A percentile compares a stretch with the other conserved stretches of the same genome.
Evolutionary conservation across 2,797 vertebrate species (phyloP).

Genomic region (Hapalemur alaotrensis): DNA sequence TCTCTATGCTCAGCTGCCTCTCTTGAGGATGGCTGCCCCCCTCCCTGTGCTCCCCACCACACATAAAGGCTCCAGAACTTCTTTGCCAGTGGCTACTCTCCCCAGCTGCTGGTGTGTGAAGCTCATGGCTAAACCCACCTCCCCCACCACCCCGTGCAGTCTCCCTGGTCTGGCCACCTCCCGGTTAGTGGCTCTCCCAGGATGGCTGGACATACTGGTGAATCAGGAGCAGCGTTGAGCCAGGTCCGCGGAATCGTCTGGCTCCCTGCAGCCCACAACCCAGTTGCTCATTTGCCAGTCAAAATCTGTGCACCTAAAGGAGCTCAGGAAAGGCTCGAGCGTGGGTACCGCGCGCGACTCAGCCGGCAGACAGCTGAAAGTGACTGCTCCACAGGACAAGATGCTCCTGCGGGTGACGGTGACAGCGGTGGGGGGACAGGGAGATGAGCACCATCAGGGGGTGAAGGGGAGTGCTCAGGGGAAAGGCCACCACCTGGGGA

Average conservation of each 20-base stretch:
- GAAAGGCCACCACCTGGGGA: neutral
- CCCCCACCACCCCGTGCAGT: too few relatives aligned
- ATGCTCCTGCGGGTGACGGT: neutral
- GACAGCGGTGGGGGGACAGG: neutral
- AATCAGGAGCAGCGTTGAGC: neutral
- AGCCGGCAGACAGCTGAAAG: neutral
- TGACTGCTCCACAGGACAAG: neutral
- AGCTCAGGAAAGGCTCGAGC: neutral
- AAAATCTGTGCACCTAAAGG: neutral
- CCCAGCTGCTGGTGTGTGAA: neutral
- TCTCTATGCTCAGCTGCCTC: neutral
- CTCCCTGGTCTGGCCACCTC: neutral
- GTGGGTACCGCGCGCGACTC: accelerated
- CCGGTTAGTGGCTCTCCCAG: neutral
- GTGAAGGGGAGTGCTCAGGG: neutral
- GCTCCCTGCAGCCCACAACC: neutral
- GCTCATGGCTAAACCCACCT: neutral
- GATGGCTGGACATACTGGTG: neutral
- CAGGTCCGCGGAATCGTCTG: neutral
- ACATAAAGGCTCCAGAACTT: neutral
- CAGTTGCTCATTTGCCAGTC: neutral
- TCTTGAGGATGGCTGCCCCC: neutral
- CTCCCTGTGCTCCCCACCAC: neutral
- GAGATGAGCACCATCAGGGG: neutral
- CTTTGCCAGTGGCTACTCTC: neutral